A percentile compares a stretch with the other conserved stretches of the same genome.
Evolutionary conservation across 1,140 invertebrate genomes (phyloP).

Genomic region (Lepidotrigona ventralis): DNA sequence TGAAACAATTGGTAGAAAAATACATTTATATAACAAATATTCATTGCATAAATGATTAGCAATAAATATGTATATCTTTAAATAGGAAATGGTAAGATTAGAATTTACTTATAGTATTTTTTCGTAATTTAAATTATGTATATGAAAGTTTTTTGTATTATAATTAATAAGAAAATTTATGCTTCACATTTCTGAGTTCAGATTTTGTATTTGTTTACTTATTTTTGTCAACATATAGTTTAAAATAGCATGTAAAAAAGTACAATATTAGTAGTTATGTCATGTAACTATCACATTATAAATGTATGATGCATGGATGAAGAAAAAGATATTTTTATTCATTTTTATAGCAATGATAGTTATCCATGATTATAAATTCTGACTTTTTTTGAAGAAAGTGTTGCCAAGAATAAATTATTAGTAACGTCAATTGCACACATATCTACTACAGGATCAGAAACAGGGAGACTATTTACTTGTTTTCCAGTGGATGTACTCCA

Average conservation of each 20-base stretch:
- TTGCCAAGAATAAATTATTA: constrained; percentile 81
- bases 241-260: background rate
- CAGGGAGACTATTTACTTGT: constrained; percentile 81
- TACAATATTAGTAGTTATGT: constrained; percentile 1
- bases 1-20: constrained; percentile 19
- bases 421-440: constrained; percentile 82
- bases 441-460: constrained; percentile 84
- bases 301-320: background rate
- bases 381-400: constrained; percentile 84
- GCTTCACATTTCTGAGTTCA: background rate
- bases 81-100: constrained; percentile 13
- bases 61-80: constrained; percentile 28
- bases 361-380: constrained; percentile 81
- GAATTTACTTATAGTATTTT: background rate
- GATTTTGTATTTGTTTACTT: background rate
- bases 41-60: background rate
- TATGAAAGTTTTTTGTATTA: background rate
- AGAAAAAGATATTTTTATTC: background rate
- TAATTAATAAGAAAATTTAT: constrained; percentile 9
- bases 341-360: constrained; percentile 10
- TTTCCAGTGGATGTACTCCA: constrained; percentile 85
- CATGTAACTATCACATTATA: background rate
- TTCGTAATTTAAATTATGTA: background rate
- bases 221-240: background rate
- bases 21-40: constrained; percentile 31